phyloP scores from a whole-genome alignment of 1,140 invertebrate species.

The Drosophila truncata region DNA sequence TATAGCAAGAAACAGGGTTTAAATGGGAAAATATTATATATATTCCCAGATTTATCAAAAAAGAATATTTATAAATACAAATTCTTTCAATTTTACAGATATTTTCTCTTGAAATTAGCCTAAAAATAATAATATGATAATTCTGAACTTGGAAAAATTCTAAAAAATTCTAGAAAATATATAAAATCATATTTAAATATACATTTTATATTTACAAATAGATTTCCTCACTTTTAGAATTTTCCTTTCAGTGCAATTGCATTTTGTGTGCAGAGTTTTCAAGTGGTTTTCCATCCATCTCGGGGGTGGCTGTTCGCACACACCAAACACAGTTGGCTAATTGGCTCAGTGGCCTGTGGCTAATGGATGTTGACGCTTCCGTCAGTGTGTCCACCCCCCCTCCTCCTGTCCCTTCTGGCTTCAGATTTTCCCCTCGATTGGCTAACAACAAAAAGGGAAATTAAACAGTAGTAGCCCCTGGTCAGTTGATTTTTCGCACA shows the following conservation, averaged over 20 bases:
- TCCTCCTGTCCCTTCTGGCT: neutral
- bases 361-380: constrained; percentile 79
- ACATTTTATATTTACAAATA: neutral
- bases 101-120: neutral
- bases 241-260: constrained; percentile 2
- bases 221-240: neutral
- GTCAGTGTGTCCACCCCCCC: constrained; percentile 12
- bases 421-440: constrained; percentile 65
- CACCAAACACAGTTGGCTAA: constrained; percentile 47
- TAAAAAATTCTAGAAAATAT: neutral
- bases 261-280: constrained; percentile 22
- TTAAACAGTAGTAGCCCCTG: constrained; percentile 58
- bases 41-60: neutral
- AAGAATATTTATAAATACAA: neutral
- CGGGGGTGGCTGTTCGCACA: constrained; percentile 18
- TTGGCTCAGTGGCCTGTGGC: constrained; percentile 67
- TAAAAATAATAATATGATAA: neutral
- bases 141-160: neutral
- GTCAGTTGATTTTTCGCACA: constrained; percentile 63
- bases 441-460: constrained; percentile 47
- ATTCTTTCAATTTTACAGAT: neutral
- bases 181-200: too few relatives aligned
- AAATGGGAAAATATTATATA: neutral
- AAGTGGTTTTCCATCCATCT: constrained; percentile 14
- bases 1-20: neutral